Percentiles rank a stretch among this genome's conserved stretches.
Evolutionary conservation across 2,113 vertebrate species (phyloP).

Genomic region (Entomyzon cyanotis): DNA sequence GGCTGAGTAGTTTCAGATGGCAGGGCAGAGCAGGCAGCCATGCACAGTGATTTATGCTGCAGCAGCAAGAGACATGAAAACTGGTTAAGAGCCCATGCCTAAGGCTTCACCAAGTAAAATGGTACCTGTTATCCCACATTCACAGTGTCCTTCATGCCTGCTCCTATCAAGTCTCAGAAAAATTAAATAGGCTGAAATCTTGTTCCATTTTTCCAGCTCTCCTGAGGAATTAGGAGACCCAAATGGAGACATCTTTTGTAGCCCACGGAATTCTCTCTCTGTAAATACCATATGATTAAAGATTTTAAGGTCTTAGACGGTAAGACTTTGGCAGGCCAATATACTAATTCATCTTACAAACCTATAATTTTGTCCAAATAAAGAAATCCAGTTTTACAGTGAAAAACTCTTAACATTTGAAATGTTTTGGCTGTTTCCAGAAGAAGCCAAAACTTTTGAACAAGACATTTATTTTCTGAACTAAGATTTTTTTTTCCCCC

Average conservation of each 20-base stretch:
- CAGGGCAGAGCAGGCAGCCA: background rate
- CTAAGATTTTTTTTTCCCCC: background rate
- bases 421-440: background rate
- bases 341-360: background rate
- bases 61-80: background rate
- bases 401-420: background rate
- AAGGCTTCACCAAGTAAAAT: background rate
- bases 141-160: background rate
- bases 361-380: slow-evolving; percentile 17
- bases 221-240: background rate
- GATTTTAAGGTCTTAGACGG: background rate
- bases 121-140: accelerated
- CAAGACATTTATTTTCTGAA: background rate
- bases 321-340: background rate
- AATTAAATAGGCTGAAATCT: background rate
- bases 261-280: background rate
- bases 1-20: background rate
- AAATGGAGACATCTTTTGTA: background rate
- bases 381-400: background rate
- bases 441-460: background rate
- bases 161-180: background rate
- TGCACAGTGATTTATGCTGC: background rate
- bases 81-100: background rate
- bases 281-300: background rate
- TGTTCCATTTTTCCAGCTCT: background rate